Evolutionary conservation across 2,888 invertebrate genomes (phyloP), one percentile per base, ranked within the genome.

Genomic region (Camponotus fellah): DNA sequence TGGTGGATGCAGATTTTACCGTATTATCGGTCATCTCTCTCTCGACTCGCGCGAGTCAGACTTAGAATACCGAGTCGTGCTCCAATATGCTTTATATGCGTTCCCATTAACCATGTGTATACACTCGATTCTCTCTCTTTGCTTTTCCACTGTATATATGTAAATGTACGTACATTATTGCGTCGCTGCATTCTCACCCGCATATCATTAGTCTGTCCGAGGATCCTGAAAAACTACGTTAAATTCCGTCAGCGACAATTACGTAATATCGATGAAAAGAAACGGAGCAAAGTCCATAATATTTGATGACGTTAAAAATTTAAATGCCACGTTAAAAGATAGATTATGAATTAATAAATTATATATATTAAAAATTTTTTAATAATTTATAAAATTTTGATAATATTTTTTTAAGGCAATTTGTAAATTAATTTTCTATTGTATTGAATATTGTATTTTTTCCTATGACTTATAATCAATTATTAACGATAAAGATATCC

Each of bases 21-120:
- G 65, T 32, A 87, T 88, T 87, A 87, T 84, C 90, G 74, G 79
- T 12, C 71, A 74, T 81, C 82, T 87, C 86, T 9, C 86, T 9
- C 72, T 64, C 66, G 66, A 56, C 69, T 64, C 40, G 64, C 21
- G n/a, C 21, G 53, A 68, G 46, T 64, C 34, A 34, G n/a, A 60
- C 62, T 64, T 66, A 65, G 53, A 82, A 76, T 76, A 72, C 82
- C 82, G 82, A 89, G 72, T 79, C 34, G 81, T 64, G 74, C 72
- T 74, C 60, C 34, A 65, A 60, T 80, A 80, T 76, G 85, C 76
- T 86, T 91, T 84, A 88, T 53, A 53, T 76, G 81, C 82, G 88
- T 80, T 71, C 85, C 84, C 84, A 83, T 91, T 90, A 86, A 68
- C 49, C 74, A 26, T 26, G 75, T 37, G 46, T 14, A 46, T 46